Base-by-base conservation (phyloP, 2,797 vertebrate genomes). In the Synanceia verrucosa region DNA sequence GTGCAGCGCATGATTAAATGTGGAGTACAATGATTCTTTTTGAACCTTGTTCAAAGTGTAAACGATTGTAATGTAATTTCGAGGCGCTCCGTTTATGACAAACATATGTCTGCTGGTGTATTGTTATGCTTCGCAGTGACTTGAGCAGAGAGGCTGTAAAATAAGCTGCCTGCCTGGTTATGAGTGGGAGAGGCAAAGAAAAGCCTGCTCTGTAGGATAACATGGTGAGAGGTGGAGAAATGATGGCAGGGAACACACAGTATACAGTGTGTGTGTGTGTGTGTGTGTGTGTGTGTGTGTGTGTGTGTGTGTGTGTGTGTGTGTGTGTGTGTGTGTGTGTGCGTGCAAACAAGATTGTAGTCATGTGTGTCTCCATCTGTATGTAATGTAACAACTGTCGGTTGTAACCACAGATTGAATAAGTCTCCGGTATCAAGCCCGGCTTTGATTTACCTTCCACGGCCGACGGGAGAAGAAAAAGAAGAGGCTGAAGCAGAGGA, bases 381-480 rank as follows among this genome's bases (percentile, higher is more conserved):
- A 72, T 10, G 59, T 69, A 61, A 58, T 58, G 53, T 58, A 58
- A 36, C 72, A 75, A 84, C 72, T 63, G 76, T 69, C 73, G 62
- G 53, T 44, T 71, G 69, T 66, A 58, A 80, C 74, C 79, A 23
- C 65, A 81, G 82, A 76, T 83, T 81, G 78, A 83, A 78, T 44
- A 43, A 74, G 73, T 77, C 77, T 91, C 87, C 78, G 7, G 79
- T 89, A 66, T 87, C 86, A 83, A 64, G 51, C 8, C 28, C 21
- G 31, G 84, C 89, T 89, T 88, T 90, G 89, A 91, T 92, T 92
- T 85, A 79, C 83, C 67, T 76, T 89, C 81, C 78, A 69, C 68
- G 39, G 81, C 72, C 51, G 48, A 78, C 28, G 78, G 76, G 78
- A 76, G 69, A 73, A 84, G 77, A 76, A 70, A 83, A 79, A 68